Evolutionary conservation across 2,113 vertebrate genomes (phyloP).

Genomic region (Zosterops hypoxanthus): DNA sequence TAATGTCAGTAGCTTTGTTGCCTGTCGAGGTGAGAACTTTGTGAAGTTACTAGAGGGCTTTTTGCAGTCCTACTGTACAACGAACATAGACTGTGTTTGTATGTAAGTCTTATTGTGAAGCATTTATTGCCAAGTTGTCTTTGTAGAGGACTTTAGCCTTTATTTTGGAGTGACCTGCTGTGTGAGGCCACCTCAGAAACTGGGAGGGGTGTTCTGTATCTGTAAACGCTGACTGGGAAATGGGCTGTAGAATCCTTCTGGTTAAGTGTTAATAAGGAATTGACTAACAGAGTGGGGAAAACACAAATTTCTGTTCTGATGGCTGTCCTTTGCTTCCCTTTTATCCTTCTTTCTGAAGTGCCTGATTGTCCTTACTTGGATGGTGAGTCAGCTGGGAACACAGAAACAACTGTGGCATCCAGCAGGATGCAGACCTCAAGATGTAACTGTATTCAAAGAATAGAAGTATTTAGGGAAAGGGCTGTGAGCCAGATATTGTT

Average conservation of each 20-base stretch:
- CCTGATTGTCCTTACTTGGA: neutral
- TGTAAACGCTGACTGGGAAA: neutral
- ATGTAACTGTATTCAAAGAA: neutral
- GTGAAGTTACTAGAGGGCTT: neutral
- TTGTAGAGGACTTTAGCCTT: neutral
- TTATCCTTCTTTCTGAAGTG: neutral
- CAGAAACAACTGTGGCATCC: neutral
- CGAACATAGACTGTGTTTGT: rapidly evolving
- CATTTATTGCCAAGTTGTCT: neutral
- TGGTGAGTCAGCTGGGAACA: neutral
- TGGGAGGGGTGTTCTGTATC: neutral
- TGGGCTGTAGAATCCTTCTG: neutral
- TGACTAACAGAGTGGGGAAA: neutral
- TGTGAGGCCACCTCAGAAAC: neutral
- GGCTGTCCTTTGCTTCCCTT: neutral
- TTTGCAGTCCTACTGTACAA: rapidly evolving
- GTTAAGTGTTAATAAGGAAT: neutral
- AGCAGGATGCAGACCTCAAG: neutral
- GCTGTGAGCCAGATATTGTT: neutral
- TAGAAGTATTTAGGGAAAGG: neutral
- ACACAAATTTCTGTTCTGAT: neutral
- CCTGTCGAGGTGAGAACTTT: neutral
- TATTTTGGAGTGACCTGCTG: neutral
- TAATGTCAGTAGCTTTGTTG: neutral
- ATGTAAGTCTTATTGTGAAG: neutral